Evolutionary conservation across 2,113 vertebrate species (phyloP).

Genomic region (Mormyrus lacerda): DNA sequence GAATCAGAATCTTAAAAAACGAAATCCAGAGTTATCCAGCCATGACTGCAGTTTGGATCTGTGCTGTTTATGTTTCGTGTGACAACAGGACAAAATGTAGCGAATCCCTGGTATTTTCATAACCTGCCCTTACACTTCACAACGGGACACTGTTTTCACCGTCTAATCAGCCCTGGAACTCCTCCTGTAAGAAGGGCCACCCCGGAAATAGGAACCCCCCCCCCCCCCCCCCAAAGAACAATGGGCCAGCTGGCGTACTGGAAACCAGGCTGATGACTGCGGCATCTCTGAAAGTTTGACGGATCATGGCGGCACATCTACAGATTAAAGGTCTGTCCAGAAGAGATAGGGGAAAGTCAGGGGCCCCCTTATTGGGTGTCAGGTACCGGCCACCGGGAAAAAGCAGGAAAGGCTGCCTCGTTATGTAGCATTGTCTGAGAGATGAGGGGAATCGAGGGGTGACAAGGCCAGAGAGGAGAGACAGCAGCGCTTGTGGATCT

Average conservation of each 20-base stretch:
- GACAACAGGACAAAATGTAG: conserved; percentile 26
- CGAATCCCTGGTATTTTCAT: conserved; percentile 35
- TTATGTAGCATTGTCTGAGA: background rate
- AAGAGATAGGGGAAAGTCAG: background rate
- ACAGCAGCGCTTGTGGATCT: background rate
- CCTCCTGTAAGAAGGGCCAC: conserved; percentile 28
- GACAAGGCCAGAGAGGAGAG: background rate
- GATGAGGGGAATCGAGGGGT: background rate
- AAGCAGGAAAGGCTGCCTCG: background rate
- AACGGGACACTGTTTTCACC: conserved; percentile 29
- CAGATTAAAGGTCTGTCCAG: conserved; percentile 11
- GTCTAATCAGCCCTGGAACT: conserved; percentile 19
- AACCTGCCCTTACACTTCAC: conserved; percentile 10
- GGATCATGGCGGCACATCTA: conserved; percentile 28
- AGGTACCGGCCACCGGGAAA: conserved; percentile 35
- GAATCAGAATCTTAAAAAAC: background rate
- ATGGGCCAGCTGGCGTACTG: conserved; percentile 33
- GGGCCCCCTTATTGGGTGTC: conserved; percentile 36
- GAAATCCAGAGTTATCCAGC: background rate
- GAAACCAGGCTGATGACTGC: conserved; percentile 45
- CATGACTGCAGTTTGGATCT: background rate
- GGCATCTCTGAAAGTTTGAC: conserved; percentile 46
- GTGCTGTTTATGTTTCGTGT: background rate
- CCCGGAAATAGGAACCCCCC: conserved; percentile 63
- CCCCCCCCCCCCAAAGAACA: conserved; percentile 52